phyloP scores from a whole-genome alignment of 2,797 vertebrate species.

The Xenentodon cancila region DNA sequence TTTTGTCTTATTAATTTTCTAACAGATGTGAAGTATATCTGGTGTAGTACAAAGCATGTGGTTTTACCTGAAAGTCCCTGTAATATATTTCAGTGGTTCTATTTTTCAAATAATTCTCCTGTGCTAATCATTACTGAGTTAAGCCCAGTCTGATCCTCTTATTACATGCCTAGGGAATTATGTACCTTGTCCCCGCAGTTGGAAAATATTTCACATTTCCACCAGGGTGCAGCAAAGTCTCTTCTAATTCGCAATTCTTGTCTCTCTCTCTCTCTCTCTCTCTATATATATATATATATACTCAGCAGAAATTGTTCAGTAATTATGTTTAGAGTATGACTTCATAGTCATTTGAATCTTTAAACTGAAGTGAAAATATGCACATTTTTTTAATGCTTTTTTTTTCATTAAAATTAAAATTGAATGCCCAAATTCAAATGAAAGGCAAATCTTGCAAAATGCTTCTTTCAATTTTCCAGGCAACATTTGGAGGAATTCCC shows the following conservation, averaged over 20 bases:
- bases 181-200: neutral
- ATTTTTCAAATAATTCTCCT: neutral
- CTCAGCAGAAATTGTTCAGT: slow-evolving; percentile 1
- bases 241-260: slow-evolving; percentile 15
- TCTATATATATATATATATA: too few species aligned
- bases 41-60: neutral
- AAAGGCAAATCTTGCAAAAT: slow-evolving; percentile 1
- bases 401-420: neutral
- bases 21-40: neutral
- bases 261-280: too few species aligned
- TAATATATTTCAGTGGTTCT: neutral
- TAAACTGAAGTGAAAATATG: neutral
- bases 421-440: neutral
- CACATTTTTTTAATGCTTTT: too few species aligned
- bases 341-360: slow-evolving; percentile 9
- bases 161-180: too few species aligned
- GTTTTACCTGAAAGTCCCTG: slow-evolving; percentile 1
- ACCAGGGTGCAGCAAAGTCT: slow-evolving; percentile 76
- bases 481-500: slow-evolving; percentile 88
- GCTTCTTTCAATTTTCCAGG: slow-evolving; percentile 65
- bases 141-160: slow-evolving; percentile 8
- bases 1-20: neutral
- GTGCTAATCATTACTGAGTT: neutral
- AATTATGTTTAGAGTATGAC: neutral
- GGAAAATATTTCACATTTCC: slow-evolving; percentile 46